Evolutionary conservation across 2,888 invertebrate species (phyloP), one percentile per base, ranked within the genome.

Genomic region (Drosophila testacea): DNA sequence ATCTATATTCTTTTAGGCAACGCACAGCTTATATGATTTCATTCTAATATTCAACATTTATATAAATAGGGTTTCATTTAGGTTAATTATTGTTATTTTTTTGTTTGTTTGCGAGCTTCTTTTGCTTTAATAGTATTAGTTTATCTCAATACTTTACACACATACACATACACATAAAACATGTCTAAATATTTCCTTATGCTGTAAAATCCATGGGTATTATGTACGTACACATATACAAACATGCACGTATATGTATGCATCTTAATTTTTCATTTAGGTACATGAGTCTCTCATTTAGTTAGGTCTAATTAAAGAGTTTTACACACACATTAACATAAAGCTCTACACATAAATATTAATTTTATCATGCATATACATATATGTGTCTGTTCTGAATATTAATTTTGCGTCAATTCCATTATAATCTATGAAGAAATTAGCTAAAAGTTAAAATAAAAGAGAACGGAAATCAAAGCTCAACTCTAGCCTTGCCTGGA

Each of bases 241-340:
- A 34, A 46, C 55, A 27, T 13, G 34, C 59, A 32, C n/a, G 34
- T 64, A 34, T 48, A 22, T 39, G 57, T 61, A 54, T 65, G 50
- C 41, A 65, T 54, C 47, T 68, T 77, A 68, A 11, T 46, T 36
- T 80, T 73, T 73, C 73, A 68, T 78, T 84, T 82, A 89, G 88
- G 88, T 89, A 89, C 90, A 84, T 84, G 83, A 89, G 89, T 90
- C 88, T 90, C 90, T 90, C 90, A 73, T 79, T 80, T 79, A 51
- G 63, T 67, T 73, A 83, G 70, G 47, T 61, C 67, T 81, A 71
- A 64, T 59, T 73, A 60, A 79, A 63, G 65, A 77, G 73, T 56
- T 73, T 62, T 47, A 65, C 42, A 56, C 67, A 66, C 50, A 73
- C 59, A 67, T 63, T 64, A 52, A 71, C 52, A 77, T 62, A 46